Conservation (phyloP, 2,888 invertebrate genomes). For the Hydroisotoma schaefferi region DNA sequence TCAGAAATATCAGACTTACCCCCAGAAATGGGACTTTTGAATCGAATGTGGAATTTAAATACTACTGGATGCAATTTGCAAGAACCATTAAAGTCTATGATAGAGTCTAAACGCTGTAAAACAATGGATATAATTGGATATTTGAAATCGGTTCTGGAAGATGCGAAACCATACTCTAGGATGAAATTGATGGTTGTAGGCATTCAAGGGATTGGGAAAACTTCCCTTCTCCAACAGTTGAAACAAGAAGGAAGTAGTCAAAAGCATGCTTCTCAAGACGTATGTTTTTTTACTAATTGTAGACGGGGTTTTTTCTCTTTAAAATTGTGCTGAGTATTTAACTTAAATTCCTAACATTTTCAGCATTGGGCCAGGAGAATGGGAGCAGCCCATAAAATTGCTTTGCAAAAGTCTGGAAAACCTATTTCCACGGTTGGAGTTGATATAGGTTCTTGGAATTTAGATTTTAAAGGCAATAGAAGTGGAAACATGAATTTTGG, state of each 20-base stretch:
- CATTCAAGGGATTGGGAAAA: slow-evolving; percentile 77
- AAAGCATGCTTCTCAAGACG: slow-evolving; percentile 43
- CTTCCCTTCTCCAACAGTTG: slow-evolving; percentile 82
- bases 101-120: slow-evolving; percentile 86
- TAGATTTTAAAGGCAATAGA: slow-evolving; percentile 74
- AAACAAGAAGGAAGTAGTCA: slow-evolving; percentile 71
- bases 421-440: slow-evolving; percentile 96
- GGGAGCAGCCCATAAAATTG: slow-evolving; percentile 57
- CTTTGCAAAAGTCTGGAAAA: slow-evolving; percentile 64
- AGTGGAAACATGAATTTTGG: slow-evolving; percentile 64
- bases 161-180: slow-evolving; percentile 86
- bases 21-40: slow-evolving; percentile 86
- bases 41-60: slow-evolving; percentile 93
- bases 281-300: slow-evolving; percentile 18
- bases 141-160: slow-evolving; percentile 75
- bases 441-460: slow-evolving; percentile 92
- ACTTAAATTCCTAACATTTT: no score
- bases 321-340: slow-evolving; percentile 9
- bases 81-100: slow-evolving; percentile 86
- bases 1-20: slow-evolving; percentile 81
- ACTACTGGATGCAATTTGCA: slow-evolving; percentile 81
- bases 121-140: slow-evolving; percentile 91
- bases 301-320: not conserved
- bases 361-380: slow-evolving; percentile 93
- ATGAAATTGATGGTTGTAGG: slow-evolving; percentile 97